Conservation (phyloP, 2,113 vertebrate genomes). For the Tapirus terrestris region DNA sequence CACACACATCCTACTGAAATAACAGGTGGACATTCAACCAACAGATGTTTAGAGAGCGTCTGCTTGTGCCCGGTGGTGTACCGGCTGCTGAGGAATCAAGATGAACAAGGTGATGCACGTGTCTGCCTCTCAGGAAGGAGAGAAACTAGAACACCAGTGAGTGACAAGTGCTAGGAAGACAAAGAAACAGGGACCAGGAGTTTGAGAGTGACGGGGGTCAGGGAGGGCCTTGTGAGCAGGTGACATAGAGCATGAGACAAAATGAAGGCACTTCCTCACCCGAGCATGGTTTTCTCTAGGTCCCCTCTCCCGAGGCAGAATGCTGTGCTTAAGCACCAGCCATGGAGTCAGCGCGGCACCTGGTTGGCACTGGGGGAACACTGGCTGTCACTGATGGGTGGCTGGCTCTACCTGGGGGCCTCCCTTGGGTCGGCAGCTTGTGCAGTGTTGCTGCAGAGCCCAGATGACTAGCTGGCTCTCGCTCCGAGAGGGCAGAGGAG, state of each 20-base stretch:
- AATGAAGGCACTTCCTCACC: background rate
- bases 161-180: background rate
- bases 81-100: background rate
- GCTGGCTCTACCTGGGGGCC: background rate
- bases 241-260: too few species aligned
- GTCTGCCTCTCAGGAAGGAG: background rate
- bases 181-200: background rate
- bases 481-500: background rate
- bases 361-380: background rate
- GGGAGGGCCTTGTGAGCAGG: background rate
- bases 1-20: rapidly evolving
- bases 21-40: background rate
- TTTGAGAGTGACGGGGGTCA: background rate
- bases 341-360: background rate
- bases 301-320: rapidly evolving
- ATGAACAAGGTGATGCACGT: background rate
- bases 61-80: background rate
- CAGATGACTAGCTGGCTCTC: background rate
- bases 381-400: rapidly evolving
- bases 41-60: background rate
- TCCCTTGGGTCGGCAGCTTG: rapidly evolving
- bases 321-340: background rate
- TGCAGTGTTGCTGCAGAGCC: background rate
- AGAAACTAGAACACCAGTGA: background rate
- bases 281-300: background rate